Evolutionary conservation across 2,797 vertebrate species (phyloP).

Genomic region (Catamblyrhynchus diadema): DNA sequence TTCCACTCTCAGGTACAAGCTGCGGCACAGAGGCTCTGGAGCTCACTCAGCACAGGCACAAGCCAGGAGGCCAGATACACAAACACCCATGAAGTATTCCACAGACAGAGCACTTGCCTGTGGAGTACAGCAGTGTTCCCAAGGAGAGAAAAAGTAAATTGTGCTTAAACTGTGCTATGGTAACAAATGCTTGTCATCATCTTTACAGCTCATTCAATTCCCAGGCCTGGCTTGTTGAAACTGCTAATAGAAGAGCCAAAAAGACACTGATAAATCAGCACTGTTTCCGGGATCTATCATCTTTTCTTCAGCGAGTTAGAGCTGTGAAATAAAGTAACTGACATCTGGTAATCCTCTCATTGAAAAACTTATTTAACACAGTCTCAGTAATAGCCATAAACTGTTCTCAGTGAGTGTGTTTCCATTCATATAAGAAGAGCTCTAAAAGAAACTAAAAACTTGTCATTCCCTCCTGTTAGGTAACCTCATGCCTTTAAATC

Average conservation of each 20-base stretch:
- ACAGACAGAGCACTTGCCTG: not conserved
- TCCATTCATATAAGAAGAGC: not conserved
- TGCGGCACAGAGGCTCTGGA: not conserved
- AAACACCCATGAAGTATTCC: not conserved
- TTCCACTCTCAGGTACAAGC: fast-evolving
- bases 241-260: not conserved
- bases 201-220: not conserved
- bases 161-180: not conserved
- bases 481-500: not conserved
- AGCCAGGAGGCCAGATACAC: not conserved
- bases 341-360: not conserved
- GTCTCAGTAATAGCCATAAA: not conserved
- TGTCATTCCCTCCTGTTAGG: not conserved
- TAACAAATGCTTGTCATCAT: not conserved
- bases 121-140: not conserved
- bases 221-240: not conserved
- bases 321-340: not conserved
- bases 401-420: not conserved
- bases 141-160: not conserved
- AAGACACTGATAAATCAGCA: not conserved
- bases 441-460: not conserved
- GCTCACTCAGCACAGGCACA: not conserved
- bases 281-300: not conserved
- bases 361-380: not conserved
- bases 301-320: not conserved